Percentiles rank a stretch among this genome's conserved stretches.
phyloP scores from a whole-genome alignment of 2,888 invertebrate species.

The Julus scanicus region DNA sequence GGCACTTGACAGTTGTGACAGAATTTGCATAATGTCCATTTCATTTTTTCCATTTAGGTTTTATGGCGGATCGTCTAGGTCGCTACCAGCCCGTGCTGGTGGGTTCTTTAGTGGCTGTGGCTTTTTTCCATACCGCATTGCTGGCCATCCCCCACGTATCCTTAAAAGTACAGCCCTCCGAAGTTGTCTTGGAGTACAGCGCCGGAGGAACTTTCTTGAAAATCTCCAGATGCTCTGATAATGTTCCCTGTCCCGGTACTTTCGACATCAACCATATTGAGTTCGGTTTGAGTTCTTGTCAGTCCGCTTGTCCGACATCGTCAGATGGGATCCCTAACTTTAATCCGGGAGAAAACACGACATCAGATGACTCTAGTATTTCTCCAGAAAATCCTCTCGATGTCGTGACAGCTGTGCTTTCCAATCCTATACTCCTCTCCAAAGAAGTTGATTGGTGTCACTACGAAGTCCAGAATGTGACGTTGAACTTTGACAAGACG shows the following conservation, averaged over 20 bases:
- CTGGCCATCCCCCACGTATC: constrained; percentile 65
- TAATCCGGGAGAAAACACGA: background rate
- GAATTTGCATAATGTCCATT: too few species aligned
- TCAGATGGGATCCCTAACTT: too few species aligned
- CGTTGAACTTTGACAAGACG: background rate
- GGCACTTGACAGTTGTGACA: too few species aligned
- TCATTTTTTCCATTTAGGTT: constrained; percentile 60
- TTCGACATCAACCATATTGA: background rate
- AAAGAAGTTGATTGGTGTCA: background rate
- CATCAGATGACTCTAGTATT: background rate
- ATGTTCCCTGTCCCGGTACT: background rate
- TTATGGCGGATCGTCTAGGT: constrained; percentile 84
- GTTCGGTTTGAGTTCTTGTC: background rate
- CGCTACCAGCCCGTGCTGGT: constrained; percentile 86
- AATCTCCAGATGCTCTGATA: background rate
- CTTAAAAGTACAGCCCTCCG: background rate
- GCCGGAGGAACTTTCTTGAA: background rate
- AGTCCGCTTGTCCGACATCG: background rate
- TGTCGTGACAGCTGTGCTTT: background rate
- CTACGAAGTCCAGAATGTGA: background rate
- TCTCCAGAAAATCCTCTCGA: background rate
- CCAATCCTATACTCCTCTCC: background rate
- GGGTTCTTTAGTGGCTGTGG: constrained; percentile 79
- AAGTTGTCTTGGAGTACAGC: background rate
- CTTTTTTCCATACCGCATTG: constrained; percentile 82